These are phyloP conservation scores for Perccottus glenii DNA, from an alignment of 2,113 vertebrate genomes.

Conservation along the genomic window DNA sequence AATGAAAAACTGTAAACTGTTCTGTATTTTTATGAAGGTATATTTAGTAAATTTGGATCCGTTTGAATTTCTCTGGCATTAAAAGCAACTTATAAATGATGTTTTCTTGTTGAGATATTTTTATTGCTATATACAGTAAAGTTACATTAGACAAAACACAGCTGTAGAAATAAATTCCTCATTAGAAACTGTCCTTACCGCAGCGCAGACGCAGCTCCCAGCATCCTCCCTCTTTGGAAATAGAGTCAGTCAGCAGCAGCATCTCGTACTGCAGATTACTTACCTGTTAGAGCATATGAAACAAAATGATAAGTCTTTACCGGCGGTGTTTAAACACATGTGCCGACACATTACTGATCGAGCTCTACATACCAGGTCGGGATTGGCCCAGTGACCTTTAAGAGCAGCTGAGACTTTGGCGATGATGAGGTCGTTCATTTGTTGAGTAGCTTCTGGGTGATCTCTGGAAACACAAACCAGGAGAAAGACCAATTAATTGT, in stretches of 20 bases:
- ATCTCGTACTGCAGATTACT: conserved; percentile 98
- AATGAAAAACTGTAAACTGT: background rate
- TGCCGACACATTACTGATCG: background rate
- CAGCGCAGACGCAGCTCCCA: conserved; percentile 97
- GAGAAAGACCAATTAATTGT: background rate
- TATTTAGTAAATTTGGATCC: too few species aligned
- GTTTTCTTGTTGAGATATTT: too few species aligned
- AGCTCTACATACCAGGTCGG: conserved; percentile 87
- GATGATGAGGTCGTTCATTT: conserved; percentile 98
- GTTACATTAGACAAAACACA: too few species aligned
- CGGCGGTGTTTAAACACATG: background rate
- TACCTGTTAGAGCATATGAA: conserved; percentile 77
- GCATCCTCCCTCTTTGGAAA: conserved; percentile 96
- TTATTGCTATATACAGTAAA: too few species aligned
- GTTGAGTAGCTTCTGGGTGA: conserved; percentile 96
- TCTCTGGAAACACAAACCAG: conserved; percentile 79
- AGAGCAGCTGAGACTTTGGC: conserved; percentile 94
- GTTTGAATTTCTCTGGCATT: too few species aligned
- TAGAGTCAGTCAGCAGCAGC: conserved; percentile 96
- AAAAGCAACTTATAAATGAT: too few species aligned
- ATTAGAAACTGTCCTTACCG: conserved; percentile 79
- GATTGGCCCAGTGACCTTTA: conserved; percentile 98
- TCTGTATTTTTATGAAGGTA: too few species aligned
- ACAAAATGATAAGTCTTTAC: background rate
- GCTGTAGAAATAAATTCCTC: too few species aligned